Base-by-base conservation (phyloP, 2,113 vertebrate genomes). In the Chascanopsetta lugubris region DNA sequence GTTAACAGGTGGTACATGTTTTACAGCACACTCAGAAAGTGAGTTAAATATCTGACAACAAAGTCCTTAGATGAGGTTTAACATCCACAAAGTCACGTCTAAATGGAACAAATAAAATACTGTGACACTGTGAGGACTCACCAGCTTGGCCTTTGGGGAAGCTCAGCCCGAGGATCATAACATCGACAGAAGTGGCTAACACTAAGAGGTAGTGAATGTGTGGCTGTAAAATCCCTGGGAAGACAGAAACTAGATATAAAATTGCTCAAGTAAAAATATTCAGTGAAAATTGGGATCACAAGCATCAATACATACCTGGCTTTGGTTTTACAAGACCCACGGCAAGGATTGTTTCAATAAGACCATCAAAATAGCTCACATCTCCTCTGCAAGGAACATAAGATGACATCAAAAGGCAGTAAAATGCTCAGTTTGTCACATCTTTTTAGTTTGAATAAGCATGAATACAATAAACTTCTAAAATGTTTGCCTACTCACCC, bases 261-360 rank as follows among this genome's bases (percentile, higher is more conserved):
- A 38, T 50, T 20, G 59, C 5, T 36, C 2, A 53, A 51, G 55
- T 25, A 6, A 47, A 46, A 24, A 8, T n/a, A n/a, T 15, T 24
- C 10, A 26, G 30, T 4, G 8, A 36, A 43, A 12, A 34, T 24
- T 0, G 1, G 2, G 1, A 50, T n/a, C 26, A 24, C 5, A 8
- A 38, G 4, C 40, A 9, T 65, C 11, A 20, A 10, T 3, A 54
- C 53, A 6, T 90, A 98, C 97, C 97, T 92, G 90, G 77, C 80
- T 96, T 98, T 64, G 97, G 97, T 83, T 95, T 98, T 54, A 98
- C 97, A 24, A 99, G 92, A 2, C 96, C 97, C 4, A 98, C 97
- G n/a, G 96, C 94, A 72, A 99, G 92, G 69, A 99, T 97, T 3
- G 96, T 98, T 92, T 99, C 97, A 92, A 95, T 99, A 50, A 98